phyloP scores from a whole-genome alignment of 1,140 invertebrate genomes.

The Rhyzopertha dominica region DNA sequence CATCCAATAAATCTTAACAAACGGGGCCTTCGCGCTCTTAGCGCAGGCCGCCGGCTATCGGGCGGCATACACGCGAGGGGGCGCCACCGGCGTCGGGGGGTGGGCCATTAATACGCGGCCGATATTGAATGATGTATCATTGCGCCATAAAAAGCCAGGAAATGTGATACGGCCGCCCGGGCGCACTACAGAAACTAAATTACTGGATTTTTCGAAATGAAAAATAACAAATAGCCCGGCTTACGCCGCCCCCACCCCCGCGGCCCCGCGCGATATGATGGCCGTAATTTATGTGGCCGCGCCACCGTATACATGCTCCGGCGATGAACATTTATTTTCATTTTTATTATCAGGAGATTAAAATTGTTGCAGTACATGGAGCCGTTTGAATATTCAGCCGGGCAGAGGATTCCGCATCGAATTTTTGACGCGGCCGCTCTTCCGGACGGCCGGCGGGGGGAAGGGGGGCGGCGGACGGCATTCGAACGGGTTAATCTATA shows the following conservation, averaged over 20 bases:
- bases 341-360: constrained; percentile 47
- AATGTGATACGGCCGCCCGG: constrained; percentile 44
- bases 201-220: constrained; percentile 47
- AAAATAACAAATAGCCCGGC: constrained; percentile 47
- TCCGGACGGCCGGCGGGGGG: too few species aligned
- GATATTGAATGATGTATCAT: constrained; percentile 48
- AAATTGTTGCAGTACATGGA: constrained; percentile 44
- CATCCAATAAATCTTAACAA: too few species aligned
- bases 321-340: constrained; percentile 45
- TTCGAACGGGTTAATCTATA: too few species aligned
- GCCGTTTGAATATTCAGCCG: constrained; percentile 42
- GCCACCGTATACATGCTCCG: constrained; percentile 28
- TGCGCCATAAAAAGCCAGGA: constrained; percentile 46
- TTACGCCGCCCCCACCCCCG: constrained; percentile 30
- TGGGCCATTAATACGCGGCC: constrained; percentile 46
- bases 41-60: too few species aligned
- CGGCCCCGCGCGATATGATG: constrained; percentile 38
- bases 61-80: too few species aligned
- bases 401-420: constrained; percentile 37
- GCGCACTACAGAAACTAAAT: constrained; percentile 44
- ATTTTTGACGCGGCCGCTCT: too few species aligned
- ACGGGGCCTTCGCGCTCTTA: too few species aligned
- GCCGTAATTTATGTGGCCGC: constrained; percentile 42
- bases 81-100: too few species aligned
- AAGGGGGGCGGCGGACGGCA: too few species aligned